Evolutionary conservation across 2,888 invertebrate species (phyloP).

Genomic region (Lycaena phlaeas): DNA sequence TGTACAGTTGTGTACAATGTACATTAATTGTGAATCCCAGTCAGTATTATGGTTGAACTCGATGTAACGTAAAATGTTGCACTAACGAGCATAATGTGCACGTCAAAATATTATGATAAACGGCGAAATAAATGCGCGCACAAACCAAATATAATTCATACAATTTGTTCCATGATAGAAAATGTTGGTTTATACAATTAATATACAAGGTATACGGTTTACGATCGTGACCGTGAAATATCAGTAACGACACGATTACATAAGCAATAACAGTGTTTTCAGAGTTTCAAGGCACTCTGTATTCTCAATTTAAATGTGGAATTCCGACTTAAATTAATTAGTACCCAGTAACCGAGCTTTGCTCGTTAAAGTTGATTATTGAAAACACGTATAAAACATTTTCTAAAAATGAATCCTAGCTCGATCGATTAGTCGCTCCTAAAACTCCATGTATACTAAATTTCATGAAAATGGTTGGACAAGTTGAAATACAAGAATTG

Average conservation of each 20-base stretch:
- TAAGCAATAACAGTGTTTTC: background rate
- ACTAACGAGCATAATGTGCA: constrained; percentile 1
- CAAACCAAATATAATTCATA: background rate
- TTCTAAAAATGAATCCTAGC: no score
- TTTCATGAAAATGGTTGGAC: no score
- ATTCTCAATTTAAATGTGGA: no score
- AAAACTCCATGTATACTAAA: no score
- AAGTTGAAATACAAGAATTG: no score
- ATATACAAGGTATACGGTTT: background rate
- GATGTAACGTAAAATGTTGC: constrained; percentile 8
- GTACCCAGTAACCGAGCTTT: no score
- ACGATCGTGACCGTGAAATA: constrained; percentile 2
- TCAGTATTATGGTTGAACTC: background rate
- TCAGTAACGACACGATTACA: background rate
- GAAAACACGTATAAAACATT: no score
- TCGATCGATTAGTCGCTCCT: no score
- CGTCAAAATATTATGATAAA: constrained; percentile 1
- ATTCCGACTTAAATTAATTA: no score
- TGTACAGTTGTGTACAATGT: background rate
- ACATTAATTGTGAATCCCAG: background rate
- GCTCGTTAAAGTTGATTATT: no score
- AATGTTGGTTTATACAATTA: background rate
- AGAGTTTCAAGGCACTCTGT: no score
- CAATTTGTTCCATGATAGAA: background rate
- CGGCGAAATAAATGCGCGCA: constrained; percentile 1